Evolutionary conservation across 2,888 invertebrate genomes (phyloP), one percentile per base, ranked within the genome.

Genomic region (Ophion obscuratus): DNA sequence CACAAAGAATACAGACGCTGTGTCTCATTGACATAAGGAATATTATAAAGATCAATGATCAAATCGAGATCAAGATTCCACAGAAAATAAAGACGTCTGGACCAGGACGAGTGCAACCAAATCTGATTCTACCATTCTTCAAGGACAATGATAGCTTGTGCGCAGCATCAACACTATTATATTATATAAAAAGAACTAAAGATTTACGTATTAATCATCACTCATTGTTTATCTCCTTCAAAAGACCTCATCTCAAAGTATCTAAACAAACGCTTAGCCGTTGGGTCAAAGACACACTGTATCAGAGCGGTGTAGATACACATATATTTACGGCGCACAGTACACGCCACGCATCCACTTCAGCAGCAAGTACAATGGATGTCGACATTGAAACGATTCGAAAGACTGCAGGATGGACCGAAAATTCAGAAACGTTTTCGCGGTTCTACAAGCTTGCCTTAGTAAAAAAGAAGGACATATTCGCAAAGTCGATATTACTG

Each of bases 101-200:
- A 11, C 27, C 20, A 24, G 66, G 57, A 11, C 47, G 66, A 20
- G 53, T 24, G 9, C 81, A 81, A 31, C 66, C 74, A 14, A 71
- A 40, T 74, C 20, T 64, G 9, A 44, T 81, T 3, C 20, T 88
- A n/a, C 47, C 86, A 17, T 81, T 86, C 17, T 84, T 76, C n/a
- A 44, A 59, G 27, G 40, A 68, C 7, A 74, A 85, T 1, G 64
- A 59, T 14, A 68, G 47, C 3, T 36, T 87, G 20, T 85, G 85
- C 10, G 40, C 80, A 14, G 81, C 77, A 9, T 71, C 78, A 11
- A 24, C 74, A n/a, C n/a, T n/a, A n/a, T n/a, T n/a, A n/a, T n/a
- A n/a, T n/a, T n/a, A n/a, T n/a, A n/a, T n/a, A n/a, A n/a, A n/a
- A n/a, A n/a, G n/a, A n/a, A n/a, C n/a, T n/a, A n/a, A n/a, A n/a